Evolutionary conservation across 2,797 vertebrate species (phyloP), one percentile per base, ranked within the genome.

Genomic region (Fistularia tabacaria): DNA sequence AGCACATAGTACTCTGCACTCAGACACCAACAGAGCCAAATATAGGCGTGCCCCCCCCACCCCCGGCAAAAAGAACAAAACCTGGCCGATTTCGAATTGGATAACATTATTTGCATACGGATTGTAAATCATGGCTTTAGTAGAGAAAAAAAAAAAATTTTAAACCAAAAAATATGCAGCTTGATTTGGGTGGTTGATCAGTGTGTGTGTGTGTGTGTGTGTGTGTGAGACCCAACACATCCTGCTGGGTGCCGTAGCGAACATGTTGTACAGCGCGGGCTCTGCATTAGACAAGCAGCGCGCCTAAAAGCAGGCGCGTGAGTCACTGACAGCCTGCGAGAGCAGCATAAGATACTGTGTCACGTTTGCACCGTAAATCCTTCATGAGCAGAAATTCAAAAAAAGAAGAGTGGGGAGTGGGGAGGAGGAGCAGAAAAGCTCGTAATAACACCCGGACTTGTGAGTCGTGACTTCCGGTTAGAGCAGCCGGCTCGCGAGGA

Each of bases 401-500:
- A 41, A 36, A 51, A 36, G 41, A 9, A 9, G 7, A 36, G n/a
- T 45, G 13, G 15, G 53, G 38, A 13, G 38, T 45, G 7, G 51
- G 10, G 43, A 3, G 25, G 7, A 41, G 6, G 46, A 14, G 60
- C 7, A 3, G 39, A 49, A 71, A 44, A 66, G 54, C 59, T 13
- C 45, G 9, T 72, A 84, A 80, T 78, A 80, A 81, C 61, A 60
- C 51, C 62, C 71, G 15, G 71, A 76, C 71, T 78, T 64, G 57
- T 7, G 73, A 83, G 83, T 88, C 85, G 83, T 89, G 89, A 88
- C 86, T 87, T 88, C 80, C 73, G 76, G 76, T 81, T 73, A 7
- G 44, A 66, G 73, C 82, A 64, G 77, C 48, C 58, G 66, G 73
- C 61, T 48, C 65, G 46, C 49, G 62, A 65, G 61, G 42, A 75